These are phyloP conservation scores for Agrochola circellaris DNA, from an alignment of 2,888 invertebrate species.

Conservation along the genomic window DNA sequence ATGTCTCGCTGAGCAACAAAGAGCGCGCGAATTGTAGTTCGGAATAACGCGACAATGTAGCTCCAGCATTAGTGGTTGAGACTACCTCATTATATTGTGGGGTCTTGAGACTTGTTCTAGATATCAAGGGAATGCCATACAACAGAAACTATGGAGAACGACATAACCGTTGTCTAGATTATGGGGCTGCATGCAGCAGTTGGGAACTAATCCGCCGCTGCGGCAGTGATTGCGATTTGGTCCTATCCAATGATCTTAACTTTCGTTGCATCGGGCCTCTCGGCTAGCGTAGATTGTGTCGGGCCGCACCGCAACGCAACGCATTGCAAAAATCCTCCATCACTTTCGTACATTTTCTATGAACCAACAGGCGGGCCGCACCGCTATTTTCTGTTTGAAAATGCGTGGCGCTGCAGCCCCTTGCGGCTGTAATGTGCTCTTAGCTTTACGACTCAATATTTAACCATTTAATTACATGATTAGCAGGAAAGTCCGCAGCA, in stretches of 20 bases:
- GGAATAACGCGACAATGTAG: too few species aligned
- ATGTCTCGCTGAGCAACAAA: too few species aligned
- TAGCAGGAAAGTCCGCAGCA: slow-evolving; percentile 75
- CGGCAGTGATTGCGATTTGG: neutral
- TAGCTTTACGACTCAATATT: neutral
- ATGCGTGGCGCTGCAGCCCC: neutral
- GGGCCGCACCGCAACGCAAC: neutral
- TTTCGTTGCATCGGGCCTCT: too few species aligned
- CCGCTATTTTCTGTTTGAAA: neutral
- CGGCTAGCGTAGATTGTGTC: neutral
- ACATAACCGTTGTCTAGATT: neutral
- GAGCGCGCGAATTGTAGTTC: too few species aligned
- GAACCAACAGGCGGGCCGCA: neutral
- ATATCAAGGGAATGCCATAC: neutral
- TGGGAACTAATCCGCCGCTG: neutral
- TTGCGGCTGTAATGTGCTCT: neutral
- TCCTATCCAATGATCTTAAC: neutral
- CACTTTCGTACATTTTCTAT: neutral
- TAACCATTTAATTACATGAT: slow-evolving; percentile 48
- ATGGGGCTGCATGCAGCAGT: neutral
- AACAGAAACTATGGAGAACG: neutral
- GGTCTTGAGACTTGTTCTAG: neutral
- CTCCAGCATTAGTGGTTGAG: too few species aligned
- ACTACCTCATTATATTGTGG: neutral
- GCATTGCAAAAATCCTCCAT: neutral